Evolutionary conservation across 2,888 invertebrate species (phyloP).

Genomic region (Tyria jacobaeae): DNA sequence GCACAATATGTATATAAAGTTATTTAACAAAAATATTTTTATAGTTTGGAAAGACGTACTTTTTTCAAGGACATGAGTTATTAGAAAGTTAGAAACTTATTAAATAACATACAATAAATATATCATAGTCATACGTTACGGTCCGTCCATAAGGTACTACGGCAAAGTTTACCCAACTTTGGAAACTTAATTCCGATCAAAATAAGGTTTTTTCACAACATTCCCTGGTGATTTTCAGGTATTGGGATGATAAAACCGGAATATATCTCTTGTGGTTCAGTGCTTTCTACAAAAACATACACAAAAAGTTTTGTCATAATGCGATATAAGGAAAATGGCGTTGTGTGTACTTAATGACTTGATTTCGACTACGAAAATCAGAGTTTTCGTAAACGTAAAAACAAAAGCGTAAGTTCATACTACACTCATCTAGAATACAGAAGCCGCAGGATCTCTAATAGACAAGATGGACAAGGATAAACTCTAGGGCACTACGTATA

Average conservation of each 20-base stretch:
- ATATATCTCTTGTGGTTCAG: conserved; percentile 63
- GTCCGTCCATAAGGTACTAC: conserved; percentile 52
- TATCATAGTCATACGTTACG: conserved; percentile 54
- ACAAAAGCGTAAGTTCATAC: conserved; percentile 34
- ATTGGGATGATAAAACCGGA: conserved; percentile 46
- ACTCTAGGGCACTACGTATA: no score
- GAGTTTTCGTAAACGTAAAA: conserved; percentile 43
- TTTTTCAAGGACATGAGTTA: conserved; percentile 35
- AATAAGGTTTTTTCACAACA: conserved; percentile 56
- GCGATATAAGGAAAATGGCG: conserved; percentile 61
- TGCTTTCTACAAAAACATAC: conserved; percentile 65
- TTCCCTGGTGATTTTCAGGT: conserved; percentile 65
- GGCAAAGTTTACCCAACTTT: conserved; percentile 55
- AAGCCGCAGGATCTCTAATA: no score
- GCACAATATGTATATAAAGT: conserved; percentile 23
- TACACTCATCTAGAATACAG: background rate
- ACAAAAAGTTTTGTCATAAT: conserved; percentile 67
- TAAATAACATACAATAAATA: conserved; percentile 57
- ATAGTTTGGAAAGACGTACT: conserved; percentile 19
- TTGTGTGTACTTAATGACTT: conserved; percentile 57
- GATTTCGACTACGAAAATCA: conserved; percentile 50
- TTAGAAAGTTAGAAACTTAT: conserved; percentile 57
- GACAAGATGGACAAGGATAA: no score
- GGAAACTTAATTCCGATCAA: conserved; percentile 60
- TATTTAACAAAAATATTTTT: conserved; percentile 29